Conservation (phyloP, 2,113 vertebrate species). For the Ascaphus truei region DNA sequence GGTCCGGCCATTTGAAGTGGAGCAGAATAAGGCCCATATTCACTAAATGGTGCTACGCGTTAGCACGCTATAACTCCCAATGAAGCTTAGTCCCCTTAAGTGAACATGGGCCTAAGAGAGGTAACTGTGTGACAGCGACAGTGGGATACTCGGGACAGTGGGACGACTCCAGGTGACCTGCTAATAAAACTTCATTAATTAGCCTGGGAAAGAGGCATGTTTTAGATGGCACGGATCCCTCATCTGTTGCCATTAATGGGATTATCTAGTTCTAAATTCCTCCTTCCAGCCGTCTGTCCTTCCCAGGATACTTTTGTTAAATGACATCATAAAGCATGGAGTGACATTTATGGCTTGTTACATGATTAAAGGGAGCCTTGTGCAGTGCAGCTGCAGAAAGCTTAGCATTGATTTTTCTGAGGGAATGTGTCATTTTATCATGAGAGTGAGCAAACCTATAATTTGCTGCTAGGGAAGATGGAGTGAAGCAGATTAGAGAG, state of each 20-base stretch:
- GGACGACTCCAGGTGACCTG: background rate
- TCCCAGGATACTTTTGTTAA: conserved; percentile 23
- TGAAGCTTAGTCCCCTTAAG: too few species aligned
- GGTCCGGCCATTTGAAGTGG: background rate
- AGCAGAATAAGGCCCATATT: too few species aligned
- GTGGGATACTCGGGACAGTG: background rate
- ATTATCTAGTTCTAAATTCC: conserved; percentile 5
- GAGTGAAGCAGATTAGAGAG: background rate
- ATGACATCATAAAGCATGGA: conserved; percentile 30
- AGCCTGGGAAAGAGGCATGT: background rate
- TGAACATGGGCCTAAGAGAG: too few species aligned
- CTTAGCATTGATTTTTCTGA: conserved; percentile 34
- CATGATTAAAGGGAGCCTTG: conserved; percentile 27
- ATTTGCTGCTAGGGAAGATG: conserved; percentile 27
- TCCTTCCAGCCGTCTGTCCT: background rate
- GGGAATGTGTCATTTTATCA: conserved; percentile 33
- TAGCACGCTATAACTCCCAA: too few species aligned
- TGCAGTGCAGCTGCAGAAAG: conserved; percentile 25
- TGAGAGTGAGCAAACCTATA: conserved; percentile 25
- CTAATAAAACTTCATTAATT: conserved; percentile 23
- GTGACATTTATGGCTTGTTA: conserved; percentile 33
- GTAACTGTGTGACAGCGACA: background rate
- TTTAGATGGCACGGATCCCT: conserved; percentile 7
- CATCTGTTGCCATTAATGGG: background rate
- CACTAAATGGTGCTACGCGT: too few species aligned